phyloP scores from a whole-genome alignment of 2,888 invertebrate genomes.

The Oscheius sp. region DNA sequence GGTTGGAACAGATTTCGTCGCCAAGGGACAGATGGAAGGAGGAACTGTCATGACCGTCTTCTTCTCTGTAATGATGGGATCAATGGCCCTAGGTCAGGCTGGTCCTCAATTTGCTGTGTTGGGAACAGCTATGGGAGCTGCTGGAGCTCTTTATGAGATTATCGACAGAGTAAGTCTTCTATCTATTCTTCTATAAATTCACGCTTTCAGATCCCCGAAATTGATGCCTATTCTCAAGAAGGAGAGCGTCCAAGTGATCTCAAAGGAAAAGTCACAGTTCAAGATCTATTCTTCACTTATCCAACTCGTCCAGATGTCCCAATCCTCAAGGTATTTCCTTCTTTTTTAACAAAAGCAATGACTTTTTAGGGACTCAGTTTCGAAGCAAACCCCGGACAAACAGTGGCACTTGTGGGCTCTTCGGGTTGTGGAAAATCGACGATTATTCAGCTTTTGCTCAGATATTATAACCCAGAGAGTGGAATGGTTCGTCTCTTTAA shows the following conservation, averaged over 20 bases:
- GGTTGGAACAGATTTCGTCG: constrained; percentile 61
- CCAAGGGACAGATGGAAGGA: constrained; percentile 37
- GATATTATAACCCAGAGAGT: constrained; percentile 59
- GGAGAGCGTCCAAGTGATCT: constrained; percentile 71
- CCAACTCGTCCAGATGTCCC: constrained; percentile 72
- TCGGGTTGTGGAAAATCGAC: constrained; percentile 63
- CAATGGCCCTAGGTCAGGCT: constrained; percentile 79
- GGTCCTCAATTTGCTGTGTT: constrained; percentile 84
- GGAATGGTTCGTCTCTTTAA: constrained; percentile 39
- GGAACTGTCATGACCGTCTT: constrained; percentile 61
- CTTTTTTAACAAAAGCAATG: neutral
- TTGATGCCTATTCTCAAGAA: constrained; percentile 56
- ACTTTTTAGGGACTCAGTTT: constrained; percentile 48
- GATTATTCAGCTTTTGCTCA: constrained; percentile 56
- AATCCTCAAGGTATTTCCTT: constrained; percentile 58
- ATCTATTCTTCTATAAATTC: neutral
- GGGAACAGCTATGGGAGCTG: constrained; percentile 82
- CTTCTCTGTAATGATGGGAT: constrained; percentile 73
- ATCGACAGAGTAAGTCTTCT: constrained; percentile 71
- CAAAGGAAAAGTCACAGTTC: constrained; percentile 72
- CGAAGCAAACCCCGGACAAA: constrained; percentile 58
- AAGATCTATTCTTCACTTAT: constrained; percentile 72
- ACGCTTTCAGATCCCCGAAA: constrained; percentile 55
- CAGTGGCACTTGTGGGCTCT: constrained; percentile 62
- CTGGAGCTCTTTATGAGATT: constrained; percentile 75